A percentile compares a stretch with the other conserved stretches of the same genome.
Evolutionary conservation across 2,888 invertebrate species (phyloP).

Genomic region (Brachyptera putata): DNA sequence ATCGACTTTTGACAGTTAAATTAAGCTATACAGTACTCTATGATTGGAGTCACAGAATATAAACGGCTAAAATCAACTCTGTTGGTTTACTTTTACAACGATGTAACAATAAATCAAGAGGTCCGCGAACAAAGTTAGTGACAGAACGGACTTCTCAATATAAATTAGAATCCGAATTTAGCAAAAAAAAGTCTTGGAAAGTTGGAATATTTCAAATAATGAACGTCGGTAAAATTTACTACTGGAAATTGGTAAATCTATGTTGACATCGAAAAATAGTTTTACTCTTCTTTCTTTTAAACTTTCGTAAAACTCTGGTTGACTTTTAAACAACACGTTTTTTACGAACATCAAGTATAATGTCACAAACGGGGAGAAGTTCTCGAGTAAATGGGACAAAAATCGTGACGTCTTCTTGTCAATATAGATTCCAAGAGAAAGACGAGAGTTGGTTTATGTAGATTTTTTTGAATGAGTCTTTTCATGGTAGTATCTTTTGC

Average conservation of each 20-base stretch:
- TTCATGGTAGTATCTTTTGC: no score
- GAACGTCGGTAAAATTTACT: not conserved
- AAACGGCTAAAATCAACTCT: not conserved
- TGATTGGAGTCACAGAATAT: not conserved
- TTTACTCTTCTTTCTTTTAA: no score
- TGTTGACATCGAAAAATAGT: no score
- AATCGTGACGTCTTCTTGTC: not conserved
- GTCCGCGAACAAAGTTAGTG: not conserved
- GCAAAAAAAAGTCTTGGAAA: no score
- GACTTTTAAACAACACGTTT: no score
- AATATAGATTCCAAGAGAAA: no score
- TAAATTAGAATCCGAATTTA: not conserved
- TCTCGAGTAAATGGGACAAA: not conserved
- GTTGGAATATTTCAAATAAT: constrained; percentile 9
- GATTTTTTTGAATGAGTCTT: no score
- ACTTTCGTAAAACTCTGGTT: no score
- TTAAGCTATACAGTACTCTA: not conserved
- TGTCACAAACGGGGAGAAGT: not conserved
- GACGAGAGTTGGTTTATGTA: no score
- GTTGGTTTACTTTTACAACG: not conserved
- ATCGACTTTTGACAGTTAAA: not conserved
- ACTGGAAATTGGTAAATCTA: no score
- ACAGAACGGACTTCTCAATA: not conserved
- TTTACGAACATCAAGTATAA: no score
- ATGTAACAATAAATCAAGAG: not conserved